Conservation (phyloP, 2,113 vertebrate genomes). For the Nerophis ophidion region DNA sequence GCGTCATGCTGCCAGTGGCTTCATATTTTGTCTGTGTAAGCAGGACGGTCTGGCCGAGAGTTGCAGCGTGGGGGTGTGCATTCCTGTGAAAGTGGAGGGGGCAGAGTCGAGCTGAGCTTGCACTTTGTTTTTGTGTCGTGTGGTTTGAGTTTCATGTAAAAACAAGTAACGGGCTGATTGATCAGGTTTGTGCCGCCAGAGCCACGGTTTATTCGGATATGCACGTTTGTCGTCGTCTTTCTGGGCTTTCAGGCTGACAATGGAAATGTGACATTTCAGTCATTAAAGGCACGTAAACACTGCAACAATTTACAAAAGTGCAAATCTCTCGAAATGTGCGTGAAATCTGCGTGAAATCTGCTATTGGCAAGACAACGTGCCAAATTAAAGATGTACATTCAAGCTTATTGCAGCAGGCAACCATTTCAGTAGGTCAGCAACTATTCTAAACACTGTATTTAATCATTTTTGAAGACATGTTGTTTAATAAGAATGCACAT, state of each 20-base stretch:
- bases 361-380: too few relatives aligned
- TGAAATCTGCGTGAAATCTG: too few relatives aligned
- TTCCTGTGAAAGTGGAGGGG: slow-evolving; percentile 55
- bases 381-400: too few relatives aligned
- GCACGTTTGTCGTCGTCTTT: not conserved
- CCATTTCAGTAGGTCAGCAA: too few relatives aligned
- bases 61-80: slow-evolving; percentile 25
- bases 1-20: slow-evolving; percentile 24
- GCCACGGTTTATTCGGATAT: not conserved
- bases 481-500: too few relatives aligned
- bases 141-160: slow-evolving; percentile 44
- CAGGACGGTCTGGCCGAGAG: slow-evolving; percentile 43
- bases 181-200: slow-evolving; percentile 1
- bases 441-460: too few relatives aligned
- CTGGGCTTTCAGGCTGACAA: not conserved
- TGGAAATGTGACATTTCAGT: too few relatives aligned
- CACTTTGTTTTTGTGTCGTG: slow-evolving; percentile 59
- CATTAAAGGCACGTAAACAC: too few relatives aligned
- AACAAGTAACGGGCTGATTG: slow-evolving; percentile 29
- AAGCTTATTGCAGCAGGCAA: too few relatives aligned
- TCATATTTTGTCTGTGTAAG: slow-evolving; percentile 51
- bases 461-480: too few relatives aligned
- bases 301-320: too few relatives aligned
- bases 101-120: slow-evolving; percentile 56
- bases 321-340: too few relatives aligned